phyloP scores from a whole-genome alignment of 1,140 invertebrate genomes.

The Drosophila varians region DNA sequence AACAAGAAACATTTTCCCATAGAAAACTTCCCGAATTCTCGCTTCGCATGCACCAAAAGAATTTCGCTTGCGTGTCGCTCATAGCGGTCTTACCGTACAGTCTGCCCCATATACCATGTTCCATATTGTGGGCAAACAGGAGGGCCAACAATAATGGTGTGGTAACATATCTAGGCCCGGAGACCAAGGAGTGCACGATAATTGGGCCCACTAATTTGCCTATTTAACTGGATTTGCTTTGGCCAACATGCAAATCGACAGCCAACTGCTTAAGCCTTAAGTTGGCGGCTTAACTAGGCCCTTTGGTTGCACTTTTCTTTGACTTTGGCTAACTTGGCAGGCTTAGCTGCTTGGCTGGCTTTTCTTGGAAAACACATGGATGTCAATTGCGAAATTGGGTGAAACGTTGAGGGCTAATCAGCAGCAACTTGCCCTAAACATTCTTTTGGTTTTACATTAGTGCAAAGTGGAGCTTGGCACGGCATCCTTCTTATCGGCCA shows the following conservation, averaged over 20 bases:
- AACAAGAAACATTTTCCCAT: constrained; percentile 21
- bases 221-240: constrained; percentile 74
- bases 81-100: constrained; percentile 23
- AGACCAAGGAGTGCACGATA: constrained; percentile 54
- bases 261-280: constrained; percentile 15
- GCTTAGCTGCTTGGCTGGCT: background rate
- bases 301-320: constrained; percentile 36
- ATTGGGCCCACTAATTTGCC: constrained; percentile 72
- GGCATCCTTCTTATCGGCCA: constrained; percentile 36
- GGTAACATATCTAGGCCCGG: constrained; percentile 42
- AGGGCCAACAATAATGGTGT: background rate
- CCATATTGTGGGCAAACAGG: constrained; percentile 15
- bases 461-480: constrained; percentile 55
- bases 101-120: constrained; percentile 49
- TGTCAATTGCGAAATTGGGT: constrained; percentile 60
- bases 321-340: constrained; percentile 1
- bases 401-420: constrained; percentile 40
- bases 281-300: constrained; percentile 32
- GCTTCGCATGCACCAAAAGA: constrained; percentile 30
- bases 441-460: constrained; percentile 40
- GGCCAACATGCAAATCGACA: constrained; percentile 54
- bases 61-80: constrained; percentile 31
- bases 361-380: constrained; percentile 68
- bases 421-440: constrained; percentile 31
- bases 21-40: constrained; percentile 12